phyloP scores from a whole-genome alignment of 2,113 vertebrate species.

The Mirza zaza region DNA sequence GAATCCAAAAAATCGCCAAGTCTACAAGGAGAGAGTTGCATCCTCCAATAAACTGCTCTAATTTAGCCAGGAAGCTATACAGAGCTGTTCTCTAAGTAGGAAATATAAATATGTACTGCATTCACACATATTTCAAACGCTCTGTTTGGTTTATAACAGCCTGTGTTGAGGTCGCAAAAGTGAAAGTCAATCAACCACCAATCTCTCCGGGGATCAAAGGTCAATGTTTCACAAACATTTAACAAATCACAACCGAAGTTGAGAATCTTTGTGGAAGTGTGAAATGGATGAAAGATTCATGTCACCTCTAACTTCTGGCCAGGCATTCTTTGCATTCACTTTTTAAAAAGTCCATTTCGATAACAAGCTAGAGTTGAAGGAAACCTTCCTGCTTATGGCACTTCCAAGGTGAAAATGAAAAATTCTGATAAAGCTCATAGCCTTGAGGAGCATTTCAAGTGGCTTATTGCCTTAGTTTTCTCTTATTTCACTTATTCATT shows the following conservation, averaged over 20 bases:
- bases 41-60: not conserved
- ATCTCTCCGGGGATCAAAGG: not conserved
- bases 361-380: slow-evolving; percentile 37
- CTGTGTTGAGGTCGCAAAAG: not conserved
- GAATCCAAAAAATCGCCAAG: not conserved
- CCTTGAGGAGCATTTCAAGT: slow-evolving; percentile 59
- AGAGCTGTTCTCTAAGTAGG: not conserved
- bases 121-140: not conserved
- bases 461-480: slow-evolving; percentile 44
- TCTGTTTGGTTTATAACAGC: not conserved
- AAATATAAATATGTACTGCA: not conserved
- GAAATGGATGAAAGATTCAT: not conserved
- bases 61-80: not conserved
- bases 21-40: not conserved
- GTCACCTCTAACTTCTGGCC: not conserved
- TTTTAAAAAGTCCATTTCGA: slow-evolving; percentile 19
- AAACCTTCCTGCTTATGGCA: not conserved
- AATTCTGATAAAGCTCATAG: slow-evolving; percentile 59
- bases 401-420: slow-evolving; percentile 51
- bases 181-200: not conserved
- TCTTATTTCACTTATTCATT: slow-evolving; percentile 29
- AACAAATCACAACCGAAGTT: not conserved
- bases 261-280: not conserved
- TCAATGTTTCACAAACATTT: not conserved
- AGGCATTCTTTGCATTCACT: not conserved